phyloP scores from a whole-genome alignment of 2,113 vertebrate species.

The Mionectes macconnelli region DNA sequence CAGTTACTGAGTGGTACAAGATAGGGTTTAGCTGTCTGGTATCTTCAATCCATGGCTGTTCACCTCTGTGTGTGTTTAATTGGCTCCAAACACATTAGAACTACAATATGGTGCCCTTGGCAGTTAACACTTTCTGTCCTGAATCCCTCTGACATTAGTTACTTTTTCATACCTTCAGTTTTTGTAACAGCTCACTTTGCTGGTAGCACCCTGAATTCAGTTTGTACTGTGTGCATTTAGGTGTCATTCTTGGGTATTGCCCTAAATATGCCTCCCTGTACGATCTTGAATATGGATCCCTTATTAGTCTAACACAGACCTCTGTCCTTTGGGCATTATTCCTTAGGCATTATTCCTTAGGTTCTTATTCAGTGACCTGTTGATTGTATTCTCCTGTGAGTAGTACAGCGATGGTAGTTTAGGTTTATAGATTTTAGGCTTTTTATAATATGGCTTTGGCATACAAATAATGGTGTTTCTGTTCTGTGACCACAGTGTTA shows the following conservation, averaged over 20 bases:
- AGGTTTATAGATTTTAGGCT: neutral
- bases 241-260: neutral
- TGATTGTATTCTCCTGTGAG: neutral
- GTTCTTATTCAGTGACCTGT: neutral
- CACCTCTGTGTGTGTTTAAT: neutral
- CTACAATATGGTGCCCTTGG: neutral
- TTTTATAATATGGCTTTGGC: neutral
- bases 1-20: accelerated
- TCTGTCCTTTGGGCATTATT: neutral
- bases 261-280: neutral
- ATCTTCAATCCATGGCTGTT: accelerated
- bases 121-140: neutral
- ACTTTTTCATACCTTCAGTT: neutral
- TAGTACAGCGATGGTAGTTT: neutral
- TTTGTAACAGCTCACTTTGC: accelerated
- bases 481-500: neutral
- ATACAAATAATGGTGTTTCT: neutral
- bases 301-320: neutral
- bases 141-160: neutral
- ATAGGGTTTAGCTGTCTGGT: neutral
- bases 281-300: neutral
- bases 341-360: neutral
- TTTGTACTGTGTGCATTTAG: neutral
- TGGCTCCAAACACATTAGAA: accelerated
- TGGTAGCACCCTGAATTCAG: neutral